Base-by-base conservation (phyloP, 2,113 vertebrate genomes). In the Hippocampus comes region DNA sequence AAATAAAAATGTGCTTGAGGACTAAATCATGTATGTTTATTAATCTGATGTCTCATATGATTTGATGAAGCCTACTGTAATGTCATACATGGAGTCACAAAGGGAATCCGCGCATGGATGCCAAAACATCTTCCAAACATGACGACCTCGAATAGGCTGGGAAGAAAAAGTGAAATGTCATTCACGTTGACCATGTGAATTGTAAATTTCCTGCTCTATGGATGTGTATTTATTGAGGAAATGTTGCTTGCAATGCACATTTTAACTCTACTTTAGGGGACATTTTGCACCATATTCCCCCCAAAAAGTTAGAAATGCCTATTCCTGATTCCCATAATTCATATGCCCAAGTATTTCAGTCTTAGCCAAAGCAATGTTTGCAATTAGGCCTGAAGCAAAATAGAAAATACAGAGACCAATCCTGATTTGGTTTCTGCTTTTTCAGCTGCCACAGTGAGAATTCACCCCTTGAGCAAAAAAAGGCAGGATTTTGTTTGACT, bases 391-490 rank as follows among this genome's bases (percentile, higher is more conserved):
- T 61, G 27, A 18, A 61, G 1, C 18, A 15, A 34, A 34, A 34
- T 20, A 34, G 15, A 9, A 18, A 61, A 34, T 56, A 18, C 27
- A 61, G 59, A 34, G 6, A 17, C 7, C 27, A 61, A 61, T 34
- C 17, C 27, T 15, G 17, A 34, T 61, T 61, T 30, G 27, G 59
- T 5, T 61, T 18, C 59, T 81, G 77, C 75, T 82, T 80, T 77
- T 80, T 77, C 17, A 78, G 68, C 83, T 76, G 76, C 74, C 66
- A 78, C 74, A 67, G 73, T 2, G 43, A 80, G 84, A 78, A 81
- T 75, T 81, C 72, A 79, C 73, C 72, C 74, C 78, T 81, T 48
- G 66, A 83, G 80, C 82, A 85, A 72, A 70, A 38, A 84, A 74
- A 18, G 59, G 17, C 27, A 18, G 67, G 67, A 70, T 84, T 78